phyloP scores from a whole-genome alignment of 1,140 invertebrate species.

The Papilio xuthus region DNA sequence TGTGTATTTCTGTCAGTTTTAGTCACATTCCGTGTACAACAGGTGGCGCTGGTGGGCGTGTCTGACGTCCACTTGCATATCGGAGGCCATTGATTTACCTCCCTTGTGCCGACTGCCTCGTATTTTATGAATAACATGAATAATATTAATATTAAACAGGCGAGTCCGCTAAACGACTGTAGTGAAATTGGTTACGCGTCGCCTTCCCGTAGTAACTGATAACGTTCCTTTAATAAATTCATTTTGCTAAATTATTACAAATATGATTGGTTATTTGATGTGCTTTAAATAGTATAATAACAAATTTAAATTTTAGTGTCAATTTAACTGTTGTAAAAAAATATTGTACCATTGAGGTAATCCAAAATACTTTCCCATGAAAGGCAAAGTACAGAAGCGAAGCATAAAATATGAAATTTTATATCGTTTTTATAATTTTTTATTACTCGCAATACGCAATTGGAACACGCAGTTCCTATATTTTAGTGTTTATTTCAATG shows the following conservation, averaged over 20 bases:
- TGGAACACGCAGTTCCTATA: conserved; percentile 19
- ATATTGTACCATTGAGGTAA: too few relatives aligned
- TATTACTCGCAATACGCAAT: neutral
- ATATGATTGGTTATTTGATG: neutral
- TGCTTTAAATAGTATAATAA: neutral
- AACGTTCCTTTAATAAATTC: conserved; percentile 8
- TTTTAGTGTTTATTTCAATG: conserved; percentile 31
- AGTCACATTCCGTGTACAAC: conserved; percentile 14
- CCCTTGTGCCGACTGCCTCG: conserved; percentile 7
- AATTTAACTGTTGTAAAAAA: too few relatives aligned
- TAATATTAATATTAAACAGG: conserved; percentile 33
- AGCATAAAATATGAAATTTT: neutral
- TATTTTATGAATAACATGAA: conserved; percentile 37
- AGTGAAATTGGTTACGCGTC: conserved; percentile 30
- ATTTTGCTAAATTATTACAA: conserved; percentile 3
- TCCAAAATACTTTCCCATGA: too few relatives aligned
- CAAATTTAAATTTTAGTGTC: too few relatives aligned
- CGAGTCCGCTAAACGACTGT: conserved; percentile 2
- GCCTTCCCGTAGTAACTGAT: neutral
- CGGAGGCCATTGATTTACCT: conserved; percentile 28
- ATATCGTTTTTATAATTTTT: neutral
- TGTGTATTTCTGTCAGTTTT: conserved; percentile 4
- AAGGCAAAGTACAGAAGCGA: neutral
- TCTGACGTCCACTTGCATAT: conserved; percentile 28
- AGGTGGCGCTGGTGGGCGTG: conserved; percentile 21